Conservation (phyloP, 2,797 vertebrate genomes). For the Melanogrammus aeglefinus region DNA sequence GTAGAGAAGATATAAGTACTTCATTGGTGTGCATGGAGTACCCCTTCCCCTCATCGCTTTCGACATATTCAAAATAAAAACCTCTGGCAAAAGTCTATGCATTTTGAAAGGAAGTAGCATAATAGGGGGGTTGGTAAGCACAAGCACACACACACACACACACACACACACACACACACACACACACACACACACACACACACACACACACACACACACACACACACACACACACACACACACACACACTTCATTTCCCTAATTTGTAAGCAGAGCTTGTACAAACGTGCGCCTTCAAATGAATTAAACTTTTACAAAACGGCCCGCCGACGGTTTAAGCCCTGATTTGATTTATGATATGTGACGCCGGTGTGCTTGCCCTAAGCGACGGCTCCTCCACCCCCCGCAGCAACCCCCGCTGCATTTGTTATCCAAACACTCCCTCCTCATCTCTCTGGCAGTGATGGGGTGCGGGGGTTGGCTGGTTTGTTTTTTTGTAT, state of each 20-base stretch:
- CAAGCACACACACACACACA: not conserved
- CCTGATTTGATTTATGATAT: slow-evolving; percentile 58
- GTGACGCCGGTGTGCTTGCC: slow-evolving; percentile 30
- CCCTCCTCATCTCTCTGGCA: slow-evolving; percentile 18
- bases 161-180: too few relatives aligned
- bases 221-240: not conserved
- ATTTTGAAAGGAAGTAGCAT: not conserved
- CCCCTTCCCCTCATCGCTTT: not conserved
- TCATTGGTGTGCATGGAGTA: not conserved
- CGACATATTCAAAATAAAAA: too few relatives aligned
- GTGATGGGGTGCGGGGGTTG: not conserved
- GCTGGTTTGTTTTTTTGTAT: slow-evolving; percentile 29
- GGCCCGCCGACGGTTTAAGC: slow-evolving; percentile 35
- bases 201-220: too few relatives aligned
- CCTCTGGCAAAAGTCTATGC: not conserved
- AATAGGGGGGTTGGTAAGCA: not conserved
- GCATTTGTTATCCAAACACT: slow-evolving; percentile 26
- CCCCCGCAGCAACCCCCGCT: slow-evolving; percentile 38
- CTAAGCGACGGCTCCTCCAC: slow-evolving; percentile 19
- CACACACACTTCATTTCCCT: slow-evolving; percentile 45
- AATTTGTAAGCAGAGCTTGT: slow-evolving; percentile 51
- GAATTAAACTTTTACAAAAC: slow-evolving; percentile 29
- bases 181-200: too few relatives aligned
- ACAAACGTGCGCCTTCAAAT: slow-evolving; percentile 39
- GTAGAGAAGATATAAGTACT: not conserved